Percentiles rank a stretch among this genome's conserved stretches.
Conservation (phyloP, 2,888 invertebrate species). For the Pandemis cinnamomeana region DNA sequence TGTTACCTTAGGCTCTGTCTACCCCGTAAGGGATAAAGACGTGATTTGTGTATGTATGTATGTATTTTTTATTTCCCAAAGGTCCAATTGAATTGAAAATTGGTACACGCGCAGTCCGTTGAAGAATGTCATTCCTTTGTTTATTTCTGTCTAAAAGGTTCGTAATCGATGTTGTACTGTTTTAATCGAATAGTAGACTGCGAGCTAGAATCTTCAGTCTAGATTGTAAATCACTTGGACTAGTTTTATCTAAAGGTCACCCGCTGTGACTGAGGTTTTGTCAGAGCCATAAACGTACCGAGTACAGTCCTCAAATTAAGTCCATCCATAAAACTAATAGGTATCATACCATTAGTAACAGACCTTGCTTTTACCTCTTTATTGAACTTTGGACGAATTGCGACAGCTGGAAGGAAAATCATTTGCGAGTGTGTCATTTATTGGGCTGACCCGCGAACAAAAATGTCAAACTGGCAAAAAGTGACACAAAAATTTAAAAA, state of each 20-base stretch:
- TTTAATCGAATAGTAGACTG: background rate
- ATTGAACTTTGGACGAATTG: background rate
- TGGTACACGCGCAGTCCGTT: too few relatives aligned
- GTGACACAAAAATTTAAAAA: too few relatives aligned
- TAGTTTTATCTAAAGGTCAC: constrained; percentile 33
- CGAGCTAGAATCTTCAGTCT: constrained; percentile 28
- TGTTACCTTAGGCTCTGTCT: too few relatives aligned
- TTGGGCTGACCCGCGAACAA: too few relatives aligned
- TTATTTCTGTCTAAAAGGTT: background rate
- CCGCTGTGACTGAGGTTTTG: constrained; percentile 12
- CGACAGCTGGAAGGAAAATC: background rate
- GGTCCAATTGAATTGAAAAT: too few relatives aligned
- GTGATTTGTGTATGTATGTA: too few relatives aligned
- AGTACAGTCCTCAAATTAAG: background rate
- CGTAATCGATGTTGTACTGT: background rate
- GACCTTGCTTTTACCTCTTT: constrained; percentile 1
- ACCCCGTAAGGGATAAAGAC: too few relatives aligned
- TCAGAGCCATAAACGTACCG: background rate
- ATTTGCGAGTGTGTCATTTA: background rate
- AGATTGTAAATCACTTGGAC: constrained; percentile 37
- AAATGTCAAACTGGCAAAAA: too few relatives aligned
- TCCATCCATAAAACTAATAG: background rate
- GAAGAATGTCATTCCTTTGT: too few relatives aligned
- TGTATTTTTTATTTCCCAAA: too few relatives aligned
- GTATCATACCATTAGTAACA: background rate